Evolutionary conservation across 2,797 vertebrate species (phyloP), one percentile per base, ranked within the genome.

Genomic region (Phoebastria nigripes): DNA sequence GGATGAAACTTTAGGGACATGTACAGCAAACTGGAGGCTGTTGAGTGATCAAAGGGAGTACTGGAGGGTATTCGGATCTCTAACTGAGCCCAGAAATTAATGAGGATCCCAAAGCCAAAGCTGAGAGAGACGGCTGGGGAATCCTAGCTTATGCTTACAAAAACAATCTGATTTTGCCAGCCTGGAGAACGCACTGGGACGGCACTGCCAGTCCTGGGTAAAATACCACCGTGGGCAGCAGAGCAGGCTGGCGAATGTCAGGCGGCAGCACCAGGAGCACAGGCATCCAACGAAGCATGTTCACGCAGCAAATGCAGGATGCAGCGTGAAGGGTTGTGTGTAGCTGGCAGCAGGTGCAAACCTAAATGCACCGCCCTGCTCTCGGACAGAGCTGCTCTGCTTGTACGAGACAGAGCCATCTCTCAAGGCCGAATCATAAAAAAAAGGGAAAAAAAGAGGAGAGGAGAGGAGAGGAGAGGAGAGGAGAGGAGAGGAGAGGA

Each of bases 401-500:
- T 61, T 29, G 35, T 8, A 15, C 1, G 4, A 81, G 20, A 8
- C 46, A 46, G 28, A 82, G 47, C n/a, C 39, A 11, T 25, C 41
- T 25, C 35, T 67, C 9, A 5, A 54, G 62, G 17, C 5, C 2
- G 4, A 69, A 24, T 21, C 28, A 22, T 21, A 13, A n/a, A 49
- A 37, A 42, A n/a, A 26, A 2, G 4, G 21, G 9, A 11, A 12
- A 25, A 21, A 52, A 46, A 11, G 8, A 24, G 20, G 20, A 21
- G 11, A 21, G 20, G 16, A 10, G 12, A 2, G 13, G 3, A 15
- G 7, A 9, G 3, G 6, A 9, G 3, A 7, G 6, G 6, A 6
- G 1, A 7, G 11, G 11, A 21, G 20, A 5, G 11, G 11, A 21
- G 44, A 5, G 11, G 11, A 16, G 44, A 5, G 11, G 11, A 19